Conservation (phyloP, 92 coral and sea anemone genomes). For the Heliopora coerulea region DNA sequence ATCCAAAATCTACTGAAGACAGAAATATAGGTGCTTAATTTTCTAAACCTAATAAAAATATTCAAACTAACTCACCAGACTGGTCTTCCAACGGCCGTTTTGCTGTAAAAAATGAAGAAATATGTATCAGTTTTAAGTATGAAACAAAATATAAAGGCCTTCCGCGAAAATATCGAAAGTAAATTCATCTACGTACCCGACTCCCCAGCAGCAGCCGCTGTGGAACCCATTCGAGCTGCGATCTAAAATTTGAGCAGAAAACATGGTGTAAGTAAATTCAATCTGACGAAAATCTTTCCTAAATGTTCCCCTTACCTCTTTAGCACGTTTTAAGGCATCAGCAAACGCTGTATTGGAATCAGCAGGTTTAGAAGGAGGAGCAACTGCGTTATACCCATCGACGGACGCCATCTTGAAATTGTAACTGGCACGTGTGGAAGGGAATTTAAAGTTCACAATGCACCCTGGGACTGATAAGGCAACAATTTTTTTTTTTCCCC, state of each 20-base stretch:
- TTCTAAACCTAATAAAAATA: no score
- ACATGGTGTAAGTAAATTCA: neutral
- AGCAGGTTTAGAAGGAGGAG: constrained; percentile 71
- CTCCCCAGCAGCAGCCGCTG: constrained; percentile 14
- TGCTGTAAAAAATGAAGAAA: neutral
- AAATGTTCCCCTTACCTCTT: constrained; percentile 64
- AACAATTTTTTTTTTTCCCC: no score
- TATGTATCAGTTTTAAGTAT: neutral
- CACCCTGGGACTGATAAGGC: constrained; percentile 16
- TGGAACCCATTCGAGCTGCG: constrained; percentile 90
- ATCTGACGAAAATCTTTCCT: neutral
- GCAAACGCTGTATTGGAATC: constrained; percentile 82
- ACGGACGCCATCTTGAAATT: constrained; percentile 68
- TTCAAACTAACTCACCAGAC: constrained; percentile 31
- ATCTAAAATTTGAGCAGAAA: constrained; percentile 54
- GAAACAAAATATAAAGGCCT: neutral
- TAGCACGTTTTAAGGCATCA: constrained; percentile 88
- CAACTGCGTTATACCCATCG: constrained; percentile 62
- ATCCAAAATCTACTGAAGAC: no score
- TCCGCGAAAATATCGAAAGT: neutral
- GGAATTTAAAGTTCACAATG: neutral
- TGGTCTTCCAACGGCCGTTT: constrained; percentile 31
- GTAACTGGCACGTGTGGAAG: constrained; percentile 7
- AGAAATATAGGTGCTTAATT: no score
- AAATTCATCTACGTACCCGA: constrained; percentile 15